A percentile compares a stretch with the other conserved stretches of the same genome.
Conservation (phyloP, 2,113 vertebrate species). For the Myotis brandtii region DNA sequence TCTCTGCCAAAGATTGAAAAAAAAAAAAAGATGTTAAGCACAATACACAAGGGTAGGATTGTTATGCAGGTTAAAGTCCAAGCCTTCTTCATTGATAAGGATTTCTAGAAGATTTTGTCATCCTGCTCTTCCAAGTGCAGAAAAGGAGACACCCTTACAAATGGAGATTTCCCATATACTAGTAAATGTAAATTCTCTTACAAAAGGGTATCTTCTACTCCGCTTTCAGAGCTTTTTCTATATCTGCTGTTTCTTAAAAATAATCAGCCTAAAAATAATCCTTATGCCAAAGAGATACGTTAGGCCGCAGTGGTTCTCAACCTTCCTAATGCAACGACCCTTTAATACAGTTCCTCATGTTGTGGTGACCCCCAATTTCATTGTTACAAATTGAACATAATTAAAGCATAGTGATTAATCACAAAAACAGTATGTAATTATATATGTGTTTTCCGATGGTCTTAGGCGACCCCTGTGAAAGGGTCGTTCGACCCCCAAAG, state of each 20-base stretch:
- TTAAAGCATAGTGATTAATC: too few relatives aligned
- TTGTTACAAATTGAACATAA: too few relatives aligned
- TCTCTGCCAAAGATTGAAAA: background rate
- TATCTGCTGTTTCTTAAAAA: background rate
- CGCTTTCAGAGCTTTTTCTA: background rate
- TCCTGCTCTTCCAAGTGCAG: background rate
- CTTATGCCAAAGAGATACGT: background rate
- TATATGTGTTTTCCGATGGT: too few relatives aligned
- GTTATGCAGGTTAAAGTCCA: background rate
- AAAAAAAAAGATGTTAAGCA: background rate
- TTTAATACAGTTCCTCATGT: too few relatives aligned
- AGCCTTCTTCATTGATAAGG: background rate
- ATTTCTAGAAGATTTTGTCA: background rate
- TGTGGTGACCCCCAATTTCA: too few relatives aligned
- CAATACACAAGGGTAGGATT: background rate
- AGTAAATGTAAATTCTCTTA: background rate
- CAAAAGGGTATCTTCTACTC: background rate
- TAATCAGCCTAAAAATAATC: background rate
- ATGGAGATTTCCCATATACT: background rate
- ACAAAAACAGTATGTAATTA: too few relatives aligned
- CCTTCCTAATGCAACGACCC: too few relatives aligned
- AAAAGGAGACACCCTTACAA: background rate
- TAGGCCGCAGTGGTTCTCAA: too few relatives aligned
- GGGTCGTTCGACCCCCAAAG: too few relatives aligned
- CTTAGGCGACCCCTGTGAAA: too few relatives aligned